These are phyloP conservation scores for Rhabdomys pumilio DNA, from an alignment of 2,797 vertebrate species.

Conservation along the genomic window DNA sequence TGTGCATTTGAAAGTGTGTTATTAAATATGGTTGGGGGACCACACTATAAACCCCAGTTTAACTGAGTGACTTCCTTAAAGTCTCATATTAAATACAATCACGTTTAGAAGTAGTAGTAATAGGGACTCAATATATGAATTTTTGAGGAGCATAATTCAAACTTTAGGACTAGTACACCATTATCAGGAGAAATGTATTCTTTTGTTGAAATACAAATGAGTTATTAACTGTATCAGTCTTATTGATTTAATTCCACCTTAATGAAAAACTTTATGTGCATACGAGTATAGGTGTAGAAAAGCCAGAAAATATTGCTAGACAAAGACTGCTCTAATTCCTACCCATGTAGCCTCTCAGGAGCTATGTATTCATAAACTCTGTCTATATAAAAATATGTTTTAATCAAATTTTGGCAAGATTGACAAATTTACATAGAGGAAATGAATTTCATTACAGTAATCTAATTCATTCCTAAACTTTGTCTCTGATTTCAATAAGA, in stretches of 20 bases:
- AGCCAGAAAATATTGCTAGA: background rate
- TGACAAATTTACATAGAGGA: slow-evolving; percentile 63
- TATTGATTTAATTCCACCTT: slow-evolving; percentile 51
- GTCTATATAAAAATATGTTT: slow-evolving; percentile 61
- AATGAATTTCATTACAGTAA: slow-evolving; percentile 59
- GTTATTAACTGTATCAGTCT: background rate
- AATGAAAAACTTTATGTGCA: slow-evolving; percentile 27
- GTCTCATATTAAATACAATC: background rate
- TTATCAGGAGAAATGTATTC: background rate
- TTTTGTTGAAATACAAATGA: slow-evolving; percentile 5
- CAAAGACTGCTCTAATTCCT: background rate
- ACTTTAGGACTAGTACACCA: background rate
- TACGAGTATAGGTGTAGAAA: background rate
- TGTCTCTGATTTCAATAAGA: slow-evolving; percentile 57
- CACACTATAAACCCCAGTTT: background rate
- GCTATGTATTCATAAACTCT: slow-evolving; percentile 48
- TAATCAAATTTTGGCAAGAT: slow-evolving; percentile 56
- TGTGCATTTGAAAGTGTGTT: background rate
- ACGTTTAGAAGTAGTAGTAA: background rate
- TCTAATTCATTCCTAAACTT: slow-evolving; percentile 67
- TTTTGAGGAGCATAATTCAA: background rate
- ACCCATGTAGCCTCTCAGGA: background rate
- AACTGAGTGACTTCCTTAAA: background rate
- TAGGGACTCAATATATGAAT: background rate
- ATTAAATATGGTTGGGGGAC: background rate